Evolutionary conservation across 2,888 invertebrate species (phyloP), one percentile per base, ranked within the genome.

Genomic region (Orthosia cruda): DNA sequence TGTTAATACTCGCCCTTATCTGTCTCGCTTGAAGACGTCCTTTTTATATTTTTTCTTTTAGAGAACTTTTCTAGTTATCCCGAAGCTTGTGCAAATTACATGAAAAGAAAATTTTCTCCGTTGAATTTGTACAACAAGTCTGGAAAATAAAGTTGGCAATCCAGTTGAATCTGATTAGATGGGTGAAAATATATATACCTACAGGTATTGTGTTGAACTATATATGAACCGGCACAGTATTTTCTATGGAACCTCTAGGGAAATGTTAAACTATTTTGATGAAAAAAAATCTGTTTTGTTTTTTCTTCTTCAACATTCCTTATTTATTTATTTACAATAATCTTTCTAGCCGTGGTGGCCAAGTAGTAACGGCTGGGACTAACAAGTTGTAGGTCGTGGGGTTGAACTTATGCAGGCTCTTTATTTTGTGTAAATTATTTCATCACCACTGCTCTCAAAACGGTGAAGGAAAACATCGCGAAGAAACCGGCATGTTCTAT

Each of bases 1-100:
- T 79, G 76, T 77, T 85, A 85, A 85, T 80, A 77, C 71, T 74
- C 62, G 61, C 59, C 68, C 66, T 87, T 86, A 83, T 86, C 72
- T 76, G 74, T 58, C 75, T 65, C 61, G 32, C 59, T 70, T 20
- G 62, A 45, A 74, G 65, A 69, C 55, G 67, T 65, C 75, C 47
- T 80, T 82, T 77, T 80, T 57, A 65, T 84, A 65, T 68, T 77
- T 79, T 85, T 81, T 75, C 78, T 73, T 58, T 55, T 75, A 63
- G 55, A 78, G 55, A 86, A 86, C 71, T 86, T 87, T 88, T 86
- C 88, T 88, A 87, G 86, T 87, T 86, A 87, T 86, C 86, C 66
- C 57, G 32, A 74, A 80, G 77, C 74, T 79, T 83, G 74, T 61
- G 80, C 70, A 83, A 87, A 87, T 86, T 85, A 87, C 61, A 74